These are phyloP conservation scores for Zele albiditarsus DNA, from an alignment of 2,888 invertebrate genomes.

Conservation along the genomic window DNA sequence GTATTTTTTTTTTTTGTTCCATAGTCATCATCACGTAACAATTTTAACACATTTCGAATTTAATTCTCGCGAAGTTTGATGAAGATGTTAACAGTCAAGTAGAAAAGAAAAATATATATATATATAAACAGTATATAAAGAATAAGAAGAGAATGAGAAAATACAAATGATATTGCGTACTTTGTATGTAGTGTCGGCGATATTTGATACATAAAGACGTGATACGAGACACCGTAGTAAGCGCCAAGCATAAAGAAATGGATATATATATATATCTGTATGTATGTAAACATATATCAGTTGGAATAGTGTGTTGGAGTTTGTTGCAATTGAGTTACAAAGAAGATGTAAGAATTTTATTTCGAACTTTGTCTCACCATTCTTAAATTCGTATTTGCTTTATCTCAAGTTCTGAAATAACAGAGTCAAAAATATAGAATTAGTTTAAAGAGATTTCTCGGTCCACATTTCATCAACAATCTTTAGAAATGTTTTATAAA, in stretches of 20 bases:
- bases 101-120: too few relatives aligned
- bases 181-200: slow-evolving; percentile 19
- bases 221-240: slow-evolving; percentile 1
- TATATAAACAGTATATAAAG: too few relatives aligned
- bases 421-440: too few relatives aligned
- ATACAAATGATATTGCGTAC: background rate
- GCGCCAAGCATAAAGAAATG: background rate
- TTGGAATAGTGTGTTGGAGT: background rate
- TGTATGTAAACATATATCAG: background rate
- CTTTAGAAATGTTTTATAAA: too few relatives aligned
- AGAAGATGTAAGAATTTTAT: slow-evolving; percentile 30
- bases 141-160: background rate
- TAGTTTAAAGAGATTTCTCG: too few relatives aligned
- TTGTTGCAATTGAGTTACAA: slow-evolving; percentile 20
- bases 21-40: too few relatives aligned
- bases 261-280: background rate
- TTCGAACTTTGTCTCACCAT: slow-evolving; percentile 28
- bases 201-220: slow-evolving; percentile 13
- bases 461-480: too few relatives aligned
- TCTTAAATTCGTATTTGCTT: background rate
- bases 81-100: too few relatives aligned
- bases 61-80: too few relatives aligned
- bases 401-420: background rate
- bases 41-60: too few relatives aligned
- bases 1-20: too few relatives aligned